Conservation (phyloP, 2,797 vertebrate genomes). For the Rhinichthys osculus region DNA sequence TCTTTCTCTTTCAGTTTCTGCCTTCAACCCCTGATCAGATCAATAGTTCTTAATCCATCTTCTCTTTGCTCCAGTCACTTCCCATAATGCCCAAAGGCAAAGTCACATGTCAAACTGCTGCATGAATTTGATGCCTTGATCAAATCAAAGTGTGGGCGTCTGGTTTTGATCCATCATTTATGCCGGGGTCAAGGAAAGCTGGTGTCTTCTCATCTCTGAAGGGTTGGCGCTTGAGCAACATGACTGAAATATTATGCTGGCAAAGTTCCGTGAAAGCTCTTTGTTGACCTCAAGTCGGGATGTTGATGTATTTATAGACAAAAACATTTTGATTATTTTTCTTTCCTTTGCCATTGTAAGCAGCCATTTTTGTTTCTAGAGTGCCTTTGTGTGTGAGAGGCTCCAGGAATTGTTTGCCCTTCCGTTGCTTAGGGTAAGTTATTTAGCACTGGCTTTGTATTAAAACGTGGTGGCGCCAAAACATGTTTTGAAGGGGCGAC, state of each 20-base stretch:
- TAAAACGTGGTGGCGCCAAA: background rate
- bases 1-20: constrained; percentile 10
- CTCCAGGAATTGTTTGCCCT: constrained; percentile 27
- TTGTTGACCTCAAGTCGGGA: constrained; percentile 32
- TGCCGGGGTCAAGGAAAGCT: constrained; percentile 66
- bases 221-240: constrained; percentile 17
- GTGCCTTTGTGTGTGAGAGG: constrained; percentile 16
- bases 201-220: constrained; percentile 33
- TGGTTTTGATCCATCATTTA: constrained; percentile 68
- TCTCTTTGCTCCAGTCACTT: constrained; percentile 74
- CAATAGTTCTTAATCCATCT: constrained; percentile 48
- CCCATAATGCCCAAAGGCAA: constrained; percentile 71
- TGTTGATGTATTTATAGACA: constrained; percentile 38
- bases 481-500: background rate
- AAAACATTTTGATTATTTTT: constrained; percentile 2
- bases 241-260: constrained; percentile 19
- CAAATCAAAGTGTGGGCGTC: constrained; percentile 72
- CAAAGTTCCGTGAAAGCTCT: constrained; percentile 30
- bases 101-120: constrained; percentile 78
- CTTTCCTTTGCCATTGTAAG: constrained; percentile 25
- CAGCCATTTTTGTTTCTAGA: constrained; percentile 6
- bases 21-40: constrained; percentile 40
- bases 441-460: constrained; percentile 27
- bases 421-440: constrained; percentile 29
- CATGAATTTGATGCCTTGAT: constrained; percentile 79